Evolutionary conservation across 2,797 vertebrate genomes (phyloP), one percentile per base, ranked within the genome.

Genomic region (Catostomus latipinnis): DNA sequence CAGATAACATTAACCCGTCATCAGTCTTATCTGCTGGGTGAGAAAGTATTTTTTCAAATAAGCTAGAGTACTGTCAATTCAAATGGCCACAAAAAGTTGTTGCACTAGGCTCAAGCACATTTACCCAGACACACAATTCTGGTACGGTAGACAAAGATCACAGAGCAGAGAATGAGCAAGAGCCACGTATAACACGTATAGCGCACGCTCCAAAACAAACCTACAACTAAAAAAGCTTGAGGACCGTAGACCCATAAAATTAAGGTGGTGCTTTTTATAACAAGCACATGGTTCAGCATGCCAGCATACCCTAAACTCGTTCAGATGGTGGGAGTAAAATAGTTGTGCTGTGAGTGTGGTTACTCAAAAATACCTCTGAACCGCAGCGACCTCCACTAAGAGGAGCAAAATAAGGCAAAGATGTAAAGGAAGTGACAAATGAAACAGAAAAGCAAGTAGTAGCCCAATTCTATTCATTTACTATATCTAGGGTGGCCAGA

Each of bases 261-360:
- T 63, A 71, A 82, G 45, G 68, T 58, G 58, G 22, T 63, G 16
- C 70, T 71, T 78, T 81, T 76, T 76, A 80, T 57, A 80, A 76
- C 18, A 18, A 71, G 22, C 53, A 54, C 18, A 70, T 63, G 57
- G 50, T 52, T 56, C 34, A 34, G 4, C 34, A 34, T 34, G 34
- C 34, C 49, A 45, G 22, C 22, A 57, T 10, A 13, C 34, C 50
- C 68, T 81, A 52, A 63, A 22, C 58, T 50, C 8, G 58, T 72
- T 65, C 63, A 80, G 8, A 61, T 18, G 10, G 71, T 65, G 48
- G 46, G 70, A 76, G 63, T 71, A 4, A 65, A 79, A 69, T 48
- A 61, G 58, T 18, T 78, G 56, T 34, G 34, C 60, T 46, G 12
- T 50, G 16, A 48, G 45, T 77, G 73, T 14, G 57, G 48, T 65